A percentile compares a stretch with the other conserved stretches of the same genome.
Evolutionary conservation across 1,140 invertebrate species (phyloP).

Genomic region (Liolophura sinensis): DNA sequence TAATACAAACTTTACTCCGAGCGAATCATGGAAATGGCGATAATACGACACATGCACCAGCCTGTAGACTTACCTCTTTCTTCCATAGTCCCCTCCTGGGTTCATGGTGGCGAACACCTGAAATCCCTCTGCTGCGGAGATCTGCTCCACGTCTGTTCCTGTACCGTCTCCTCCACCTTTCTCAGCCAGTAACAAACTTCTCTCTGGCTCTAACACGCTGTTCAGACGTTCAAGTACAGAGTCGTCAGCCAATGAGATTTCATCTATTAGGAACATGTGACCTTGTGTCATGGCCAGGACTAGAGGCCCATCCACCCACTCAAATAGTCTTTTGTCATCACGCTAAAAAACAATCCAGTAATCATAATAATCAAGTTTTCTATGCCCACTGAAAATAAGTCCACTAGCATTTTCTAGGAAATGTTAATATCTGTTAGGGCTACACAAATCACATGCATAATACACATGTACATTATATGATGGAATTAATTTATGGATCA

Average conservation of each 20-base stretch:
- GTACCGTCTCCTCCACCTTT: constrained; percentile 62
- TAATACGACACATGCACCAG: background rate
- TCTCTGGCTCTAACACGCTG: constrained; percentile 92
- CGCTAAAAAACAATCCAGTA: no score
- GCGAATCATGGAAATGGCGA: no score
- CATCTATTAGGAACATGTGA: constrained; percentile 91
- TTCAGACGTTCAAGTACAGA: constrained; percentile 97
- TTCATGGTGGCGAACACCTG: constrained; percentile 99
- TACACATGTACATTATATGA: no score
- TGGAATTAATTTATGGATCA: no score
- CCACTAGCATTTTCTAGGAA: no score
- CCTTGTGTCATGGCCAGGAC: constrained; percentile 89
- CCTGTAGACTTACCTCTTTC: constrained; percentile 74
- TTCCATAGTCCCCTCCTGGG: constrained; percentile 99
- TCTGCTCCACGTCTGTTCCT: constrained; percentile 32
- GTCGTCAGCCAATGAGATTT: constrained; percentile 99
- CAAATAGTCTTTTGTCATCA: constrained; percentile 73
- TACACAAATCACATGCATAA: no score
- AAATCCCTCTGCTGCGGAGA: constrained; percentile 76
- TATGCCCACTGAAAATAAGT: no score
- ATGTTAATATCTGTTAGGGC: no score
- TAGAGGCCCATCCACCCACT: constrained; percentile 97
- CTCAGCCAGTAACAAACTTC: constrained; percentile 88
- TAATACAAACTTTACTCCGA: no score
- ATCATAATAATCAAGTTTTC: no score